Base-by-base conservation (phyloP, 2,113 vertebrate genomes). In the Eleginops maclovinus region DNA sequence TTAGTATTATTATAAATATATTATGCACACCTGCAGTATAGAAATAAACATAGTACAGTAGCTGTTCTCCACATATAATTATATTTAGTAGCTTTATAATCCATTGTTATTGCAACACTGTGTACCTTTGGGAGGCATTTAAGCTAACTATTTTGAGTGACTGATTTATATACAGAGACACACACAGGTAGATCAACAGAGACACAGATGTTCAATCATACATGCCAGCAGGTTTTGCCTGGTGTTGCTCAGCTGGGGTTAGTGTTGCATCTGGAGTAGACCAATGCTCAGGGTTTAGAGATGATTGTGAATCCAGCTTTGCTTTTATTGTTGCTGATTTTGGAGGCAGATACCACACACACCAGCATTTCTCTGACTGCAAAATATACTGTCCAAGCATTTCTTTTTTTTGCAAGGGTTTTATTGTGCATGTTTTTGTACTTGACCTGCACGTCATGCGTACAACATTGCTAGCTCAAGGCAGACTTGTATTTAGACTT, bases 171-270 rank as follows among this genome's bases (percentile, higher is more conserved):
- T 47, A 65, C 50, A 26, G 14, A 53, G 14, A 26, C 21, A 46
- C 12, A 41, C 40, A 55, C 12, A 17, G 21, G 15, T 51, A 62
- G 26, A 28, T 17, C n/a, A 28, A 40, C 56, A 74, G 15, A 66
- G 46, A 40, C 19, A 24, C 54, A 70, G 58, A 63, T 70, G 58
- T 64, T 66, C n/a, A 26, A 1, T 53, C 59, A 55, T 14, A 66
- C 1, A 49, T 46, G 54, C 26, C 40, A 26, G 64, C 59, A 71
- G 75, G 47, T 63, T 75, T 61, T 13, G 15, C n/a, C 22, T 68
- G 56, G 22, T 63, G 40, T 11, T 24, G 24, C 68, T 82, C 59
- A 75, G 71, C 69, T 75, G 46, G 74, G 40, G 62, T 74, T 24
- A 5, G 26, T 62, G 36, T 43, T 62, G 47, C 28, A 66, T 61